A percentile compares a stretch with the other conserved stretches of the same genome.
Evolutionary conservation across 2,888 invertebrate genomes (phyloP).

Genomic region (Amblyteles armatorius): DNA sequence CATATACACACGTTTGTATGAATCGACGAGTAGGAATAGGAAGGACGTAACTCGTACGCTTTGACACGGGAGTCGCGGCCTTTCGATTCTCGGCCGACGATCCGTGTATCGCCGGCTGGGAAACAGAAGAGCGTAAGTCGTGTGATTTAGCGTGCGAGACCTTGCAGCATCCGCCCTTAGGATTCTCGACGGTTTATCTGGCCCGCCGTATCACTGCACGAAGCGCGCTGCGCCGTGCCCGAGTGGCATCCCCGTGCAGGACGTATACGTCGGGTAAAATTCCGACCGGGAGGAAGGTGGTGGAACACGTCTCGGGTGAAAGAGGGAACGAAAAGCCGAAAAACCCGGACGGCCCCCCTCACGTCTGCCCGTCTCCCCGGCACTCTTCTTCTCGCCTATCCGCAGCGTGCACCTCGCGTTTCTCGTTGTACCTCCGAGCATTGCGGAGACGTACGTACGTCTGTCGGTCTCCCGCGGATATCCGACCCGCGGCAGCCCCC

Average conservation of each 20-base stretch:
- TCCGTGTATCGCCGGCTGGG: too few relatives aligned
- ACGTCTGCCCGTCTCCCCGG: not conserved
- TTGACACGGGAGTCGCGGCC: not conserved
- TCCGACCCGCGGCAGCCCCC: constrained; percentile 10
- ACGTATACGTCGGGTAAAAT: constrained; percentile 59
- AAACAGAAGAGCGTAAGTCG: too few relatives aligned
- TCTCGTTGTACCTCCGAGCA: not conserved
- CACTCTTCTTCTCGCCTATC: constrained; percentile 17
- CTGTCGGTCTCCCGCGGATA: constrained; percentile 35
- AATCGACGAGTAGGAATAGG: not conserved
- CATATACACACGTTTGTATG: not conserved
- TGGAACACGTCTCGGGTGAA: constrained; percentile 47
- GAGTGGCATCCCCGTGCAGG: constrained; percentile 35
- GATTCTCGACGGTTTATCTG: not conserved
- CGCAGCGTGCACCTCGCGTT: not conserved
- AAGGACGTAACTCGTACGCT: too few relatives aligned
- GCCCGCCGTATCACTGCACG: constrained; percentile 8
- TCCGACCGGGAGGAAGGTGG: constrained; percentile 46
- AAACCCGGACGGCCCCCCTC: constrained; percentile 37
- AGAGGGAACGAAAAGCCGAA: constrained; percentile 42
- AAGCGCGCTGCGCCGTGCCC: constrained; percentile 14
- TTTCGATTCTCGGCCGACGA: too few relatives aligned
- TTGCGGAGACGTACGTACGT: constrained; percentile 35
- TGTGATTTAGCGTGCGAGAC: too few relatives aligned
- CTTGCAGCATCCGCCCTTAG: not conserved